Conservation (phyloP, 2,888 invertebrate species). For the Gymnocheta viridis region DNA sequence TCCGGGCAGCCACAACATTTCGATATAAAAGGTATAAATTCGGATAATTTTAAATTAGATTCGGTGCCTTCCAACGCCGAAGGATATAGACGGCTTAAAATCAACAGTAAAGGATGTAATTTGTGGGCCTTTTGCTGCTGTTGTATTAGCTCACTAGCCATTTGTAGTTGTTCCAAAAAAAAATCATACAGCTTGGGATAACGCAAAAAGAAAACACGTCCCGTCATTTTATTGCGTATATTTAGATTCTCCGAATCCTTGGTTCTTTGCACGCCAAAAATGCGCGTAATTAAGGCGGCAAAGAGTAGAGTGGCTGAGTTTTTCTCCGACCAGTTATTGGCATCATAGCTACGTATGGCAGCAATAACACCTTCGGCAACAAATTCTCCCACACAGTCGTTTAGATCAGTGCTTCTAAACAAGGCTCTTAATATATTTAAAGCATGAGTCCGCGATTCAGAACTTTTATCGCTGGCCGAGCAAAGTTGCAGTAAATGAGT, state of each 20-base stretch:
- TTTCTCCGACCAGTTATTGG: constrained; percentile 90
- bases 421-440: constrained; percentile 93
- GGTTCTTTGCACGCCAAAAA: constrained; percentile 91
- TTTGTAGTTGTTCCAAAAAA: constrained; percentile 82
- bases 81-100: constrained; percentile 90
- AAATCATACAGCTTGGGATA: constrained; percentile 84
- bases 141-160: constrained; percentile 74
- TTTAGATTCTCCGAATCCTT: constrained; percentile 84
- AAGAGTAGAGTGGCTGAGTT: constrained; percentile 94
- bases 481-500: constrained; percentile 82
- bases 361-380: constrained; percentile 87
- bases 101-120: constrained; percentile 89
- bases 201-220: constrained; percentile 89
- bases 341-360: constrained; percentile 89
- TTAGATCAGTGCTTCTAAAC: constrained; percentile 89
- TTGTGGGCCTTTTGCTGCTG: constrained; percentile 82
- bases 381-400: constrained; percentile 87
- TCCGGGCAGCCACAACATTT: constrained; percentile 86
- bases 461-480: constrained; percentile 69
- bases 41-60: constrained; percentile 86
- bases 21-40: constrained; percentile 86
- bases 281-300: constrained; percentile 90
- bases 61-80: constrained; percentile 88
- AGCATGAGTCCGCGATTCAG: constrained; percentile 88
- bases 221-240: constrained; percentile 88